phyloP scores from a whole-genome alignment of 2,888 invertebrate genomes.

The Steinernema hermaphroditum region DNA sequence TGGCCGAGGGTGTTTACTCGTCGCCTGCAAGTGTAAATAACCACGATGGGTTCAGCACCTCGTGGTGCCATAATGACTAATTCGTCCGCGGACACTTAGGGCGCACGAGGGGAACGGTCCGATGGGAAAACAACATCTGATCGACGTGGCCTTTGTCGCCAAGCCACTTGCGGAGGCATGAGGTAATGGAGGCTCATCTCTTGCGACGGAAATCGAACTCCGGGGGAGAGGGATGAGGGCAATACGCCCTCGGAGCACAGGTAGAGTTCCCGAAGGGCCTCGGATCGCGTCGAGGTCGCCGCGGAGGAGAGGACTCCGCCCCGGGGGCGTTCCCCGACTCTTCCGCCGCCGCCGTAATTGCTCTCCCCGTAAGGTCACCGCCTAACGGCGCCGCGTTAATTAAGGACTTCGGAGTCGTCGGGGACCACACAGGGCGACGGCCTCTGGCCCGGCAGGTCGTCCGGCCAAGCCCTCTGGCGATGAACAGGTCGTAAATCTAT shows the following conservation, averaged over 20 bases:
- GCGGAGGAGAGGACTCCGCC: not conserved
- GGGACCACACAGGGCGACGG: not conserved
- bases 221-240: no score
- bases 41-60: not conserved
- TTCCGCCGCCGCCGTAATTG: not conserved
- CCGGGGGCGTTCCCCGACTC: not conserved
- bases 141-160: no score
- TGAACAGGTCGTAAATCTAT: conserved; percentile 5
- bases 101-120: conserved; percentile 3
- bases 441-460: no score
- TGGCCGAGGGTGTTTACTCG: not conserved
- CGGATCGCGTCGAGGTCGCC: no score
- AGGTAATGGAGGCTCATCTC: no score
- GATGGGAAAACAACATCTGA: not conserved
- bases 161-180: no score
- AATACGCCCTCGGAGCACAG: no score
- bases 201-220: no score
- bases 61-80: conserved; percentile 12
- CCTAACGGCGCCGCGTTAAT: conserved; percentile 10
- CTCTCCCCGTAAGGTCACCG: not conserved
- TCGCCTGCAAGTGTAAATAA: conserved; percentile 11
- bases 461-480: no score
- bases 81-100: conserved; percentile 15
- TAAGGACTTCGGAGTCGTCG: not conserved
- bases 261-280: no score